A percentile compares a stretch with the other conserved stretches of the same genome.
Evolutionary conservation across 1,140 invertebrate genomes (phyloP).

Genomic region (Trichonephila clavipes): DNA sequence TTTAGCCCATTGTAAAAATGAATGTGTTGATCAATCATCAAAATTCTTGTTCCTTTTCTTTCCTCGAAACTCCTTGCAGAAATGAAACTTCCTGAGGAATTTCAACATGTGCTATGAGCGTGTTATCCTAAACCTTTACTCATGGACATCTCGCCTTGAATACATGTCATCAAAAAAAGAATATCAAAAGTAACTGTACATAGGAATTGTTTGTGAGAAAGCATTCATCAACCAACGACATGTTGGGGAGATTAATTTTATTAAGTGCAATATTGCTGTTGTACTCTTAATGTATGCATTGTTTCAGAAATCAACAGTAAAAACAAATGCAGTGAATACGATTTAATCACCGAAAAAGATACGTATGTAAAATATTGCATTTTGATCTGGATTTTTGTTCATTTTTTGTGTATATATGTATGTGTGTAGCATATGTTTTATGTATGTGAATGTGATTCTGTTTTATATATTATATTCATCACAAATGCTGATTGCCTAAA

Average conservation of each 20-base stretch:
- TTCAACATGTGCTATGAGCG: too few relatives aligned
- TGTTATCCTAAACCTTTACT: too few relatives aligned
- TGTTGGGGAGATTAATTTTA: background rate
- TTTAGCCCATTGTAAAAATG: too few relatives aligned
- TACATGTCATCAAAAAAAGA: background rate
- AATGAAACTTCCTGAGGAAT: background rate
- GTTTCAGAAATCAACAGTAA: background rate
- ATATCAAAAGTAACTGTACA: constrained; percentile 21
- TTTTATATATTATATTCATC: background rate
- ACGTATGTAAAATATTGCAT: background rate
- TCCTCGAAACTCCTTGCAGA: background rate
- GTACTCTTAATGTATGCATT: background rate
- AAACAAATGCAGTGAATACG: background rate
- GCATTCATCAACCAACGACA: background rate
- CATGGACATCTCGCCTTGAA: background rate
- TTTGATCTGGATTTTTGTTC: background rate
- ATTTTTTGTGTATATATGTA: background rate
- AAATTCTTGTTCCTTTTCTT: background rate
- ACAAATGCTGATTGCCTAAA: background rate
- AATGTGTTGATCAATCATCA: too few relatives aligned
- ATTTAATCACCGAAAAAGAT: background rate
- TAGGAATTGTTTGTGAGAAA: background rate
- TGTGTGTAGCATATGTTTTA: background rate
- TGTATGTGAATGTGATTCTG: background rate
- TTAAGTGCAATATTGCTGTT: background rate